Evolutionary conservation across 2,797 vertebrate species (phyloP).

Genomic region (Crypturellus tataupa): DNA sequence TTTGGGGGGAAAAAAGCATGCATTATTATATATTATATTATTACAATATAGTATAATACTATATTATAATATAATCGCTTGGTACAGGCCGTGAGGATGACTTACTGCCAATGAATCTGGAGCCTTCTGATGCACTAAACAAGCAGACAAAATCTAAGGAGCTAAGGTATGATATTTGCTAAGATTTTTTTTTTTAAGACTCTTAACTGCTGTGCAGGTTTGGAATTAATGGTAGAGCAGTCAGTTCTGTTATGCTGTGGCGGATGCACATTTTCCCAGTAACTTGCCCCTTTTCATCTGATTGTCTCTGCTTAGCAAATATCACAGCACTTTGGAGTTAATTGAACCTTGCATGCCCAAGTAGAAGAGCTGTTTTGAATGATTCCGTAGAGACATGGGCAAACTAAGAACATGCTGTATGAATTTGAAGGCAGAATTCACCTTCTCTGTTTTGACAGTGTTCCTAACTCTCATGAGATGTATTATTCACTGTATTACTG

Average conservation of each 20-base stretch:
- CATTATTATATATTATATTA: not conserved
- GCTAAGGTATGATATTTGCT: constrained; percentile 82
- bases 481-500: not conserved
- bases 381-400: not conserved
- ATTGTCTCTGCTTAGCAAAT: not conserved
- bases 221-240: not conserved
- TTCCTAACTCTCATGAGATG: not conserved
- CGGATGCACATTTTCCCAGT: not conserved
- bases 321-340: not conserved
- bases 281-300: not conserved
- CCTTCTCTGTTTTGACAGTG: not conserved
- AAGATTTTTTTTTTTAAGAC: not conserved
- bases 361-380: too few species aligned
- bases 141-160: constrained; percentile 79
- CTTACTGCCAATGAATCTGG: not conserved
- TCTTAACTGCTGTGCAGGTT: not conserved
- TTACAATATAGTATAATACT: not conserved
- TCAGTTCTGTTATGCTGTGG: not conserved
- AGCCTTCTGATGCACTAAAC: constrained; percentile 69
- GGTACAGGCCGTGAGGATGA: constrained; percentile 9
- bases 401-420: not conserved
- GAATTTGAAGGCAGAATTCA: not conserved
- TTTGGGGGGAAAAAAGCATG: not conserved
- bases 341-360: not conserved
- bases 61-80: not conserved